Evolutionary conservation across 37 sponge, comb jelly and placozoan genomes (phyloP), one percentile per base, ranked within the genome.

Genomic region (Spongilla lacustris): DNA sequence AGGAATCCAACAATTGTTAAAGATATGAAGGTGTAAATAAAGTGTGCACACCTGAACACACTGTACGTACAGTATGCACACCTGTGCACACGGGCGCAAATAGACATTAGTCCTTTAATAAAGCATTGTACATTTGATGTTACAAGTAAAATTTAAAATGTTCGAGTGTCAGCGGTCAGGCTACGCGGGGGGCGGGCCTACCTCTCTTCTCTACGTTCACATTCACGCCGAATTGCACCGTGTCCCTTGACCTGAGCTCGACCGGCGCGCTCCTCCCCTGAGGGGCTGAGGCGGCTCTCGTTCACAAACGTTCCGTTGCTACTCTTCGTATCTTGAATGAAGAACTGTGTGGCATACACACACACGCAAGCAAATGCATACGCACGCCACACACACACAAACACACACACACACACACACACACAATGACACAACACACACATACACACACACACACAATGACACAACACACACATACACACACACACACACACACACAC

Each of bases 291-390:
- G 33, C 99, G 81, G 13, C 74, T 83, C 46, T 93, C 93, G 72
- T 98, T 98, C 34, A 98, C 97, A 77, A 96, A 98, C 13, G 99
- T 98, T 23, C 99, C 99, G 69, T 98, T 98, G 70, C 97, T 96
- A 78, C 97, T 96, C 72, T 94, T 95, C 10, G 97, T 98, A 79
- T 98, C 99, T 75, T 96, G 86, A 29, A 98, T 93, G 89, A 73
- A 98, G 82, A 98, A 95, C 99, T 97, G 69, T 17, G 80, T 1
- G 49, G 67, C 19, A 49, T 1, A 14, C 24, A 38, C 26, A 79
- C 41, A 22, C 30, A 31, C 75, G 4, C 75, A 31, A 23, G n/a
- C 19, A 49, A 4, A 14, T 33, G n/a, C 26, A 79, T 48, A 22
- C 30, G 9, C 75, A 26, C 75, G 9, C 2, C 41, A 41, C 41